phyloP scores from a whole-genome alignment of 2,888 invertebrate species.

The Parelbella ahira region DNA sequence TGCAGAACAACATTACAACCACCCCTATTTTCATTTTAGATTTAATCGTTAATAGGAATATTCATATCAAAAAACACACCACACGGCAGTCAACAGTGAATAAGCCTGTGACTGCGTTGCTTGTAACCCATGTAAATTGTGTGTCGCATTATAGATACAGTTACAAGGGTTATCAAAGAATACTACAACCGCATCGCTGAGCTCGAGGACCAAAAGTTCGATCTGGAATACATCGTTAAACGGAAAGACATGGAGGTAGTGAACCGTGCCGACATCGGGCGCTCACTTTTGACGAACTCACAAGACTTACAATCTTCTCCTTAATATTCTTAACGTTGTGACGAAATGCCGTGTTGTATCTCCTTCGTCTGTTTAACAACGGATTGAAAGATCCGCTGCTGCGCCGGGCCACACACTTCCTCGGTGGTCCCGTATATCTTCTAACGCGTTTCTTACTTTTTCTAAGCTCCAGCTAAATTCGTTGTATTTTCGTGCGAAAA shows the following conservation, averaged over 20 bases:
- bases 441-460: conserved; percentile 62
- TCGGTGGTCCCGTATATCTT: conserved; percentile 47
- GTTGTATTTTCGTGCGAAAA: conserved; percentile 52
- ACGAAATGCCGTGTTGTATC: conserved; percentile 67
- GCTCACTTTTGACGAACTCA: conserved; percentile 66
- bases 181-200: conserved; percentile 93
- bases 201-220: conserved; percentile 97
- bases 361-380: conserved; percentile 62
- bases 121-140: conserved; percentile 46
- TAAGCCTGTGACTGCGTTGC: conserved; percentile 35
- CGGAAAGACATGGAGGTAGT: conserved; percentile 99
- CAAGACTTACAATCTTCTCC: conserved; percentile 66
- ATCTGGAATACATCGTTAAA: conserved; percentile 98
- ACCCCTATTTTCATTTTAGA: too few relatives aligned
- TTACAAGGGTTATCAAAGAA: conserved; percentile 88
- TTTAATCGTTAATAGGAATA: neutral
- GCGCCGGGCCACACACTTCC: conserved; percentile 41
- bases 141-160: conserved; percentile 84
- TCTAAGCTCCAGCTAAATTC: conserved; percentile 65
- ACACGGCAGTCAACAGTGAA: conserved; percentile 36
- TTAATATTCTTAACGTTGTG: conserved; percentile 53
- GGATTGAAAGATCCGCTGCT: conserved; percentile 51
- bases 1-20: too few relatives aligned
- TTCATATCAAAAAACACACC: conserved; percentile 41
- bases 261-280: conserved; percentile 55